These are phyloP conservation scores for Agrotis ipsilon DNA, from an alignment of 2,888 invertebrate genomes.

Conservation along the genomic window DNA sequence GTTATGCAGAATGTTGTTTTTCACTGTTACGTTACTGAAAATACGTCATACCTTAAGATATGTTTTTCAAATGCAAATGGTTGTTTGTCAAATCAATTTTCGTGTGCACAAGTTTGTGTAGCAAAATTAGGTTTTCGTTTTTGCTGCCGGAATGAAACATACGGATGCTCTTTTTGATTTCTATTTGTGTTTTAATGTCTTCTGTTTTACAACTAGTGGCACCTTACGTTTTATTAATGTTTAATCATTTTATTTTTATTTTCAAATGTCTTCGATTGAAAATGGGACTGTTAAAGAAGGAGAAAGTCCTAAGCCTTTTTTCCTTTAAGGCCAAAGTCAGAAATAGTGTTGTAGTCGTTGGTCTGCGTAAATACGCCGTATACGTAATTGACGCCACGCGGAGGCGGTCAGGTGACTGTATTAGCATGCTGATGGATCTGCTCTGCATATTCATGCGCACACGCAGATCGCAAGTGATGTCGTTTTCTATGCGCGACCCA, in stretches of 20 bases:
- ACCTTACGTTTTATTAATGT: background rate
- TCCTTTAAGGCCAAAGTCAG: background rate
- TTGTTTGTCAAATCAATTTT: constrained; percentile 13
- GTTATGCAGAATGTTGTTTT: constrained; percentile 13
- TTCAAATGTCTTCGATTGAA: background rate
- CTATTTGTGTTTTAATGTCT: background rate
- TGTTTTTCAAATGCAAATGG: constrained; percentile 22
- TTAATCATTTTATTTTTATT: background rate
- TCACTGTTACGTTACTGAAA: constrained; percentile 4
- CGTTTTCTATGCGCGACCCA: constrained; percentile 64
- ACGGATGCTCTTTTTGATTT: too few species aligned
- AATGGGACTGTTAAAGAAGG: background rate
- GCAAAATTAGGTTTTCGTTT: background rate
- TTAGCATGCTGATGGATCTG: constrained; percentile 78
- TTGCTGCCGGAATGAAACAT: background rate
- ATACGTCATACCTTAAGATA: constrained; percentile 4
- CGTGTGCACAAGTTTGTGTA: constrained; percentile 2
- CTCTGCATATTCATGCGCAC: constrained; percentile 74
- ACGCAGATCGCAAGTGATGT: constrained; percentile 65
- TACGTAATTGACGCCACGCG: constrained; percentile 67
- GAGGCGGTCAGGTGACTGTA: constrained; percentile 68
- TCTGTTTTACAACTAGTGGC: background rate
- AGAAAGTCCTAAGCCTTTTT: background rate
- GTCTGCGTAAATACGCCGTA: constrained; percentile 55
- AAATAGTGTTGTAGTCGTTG: constrained; percentile 22